phyloP scores from a whole-genome alignment of 2,797 vertebrate species.

The Falco rusticolus region DNA sequence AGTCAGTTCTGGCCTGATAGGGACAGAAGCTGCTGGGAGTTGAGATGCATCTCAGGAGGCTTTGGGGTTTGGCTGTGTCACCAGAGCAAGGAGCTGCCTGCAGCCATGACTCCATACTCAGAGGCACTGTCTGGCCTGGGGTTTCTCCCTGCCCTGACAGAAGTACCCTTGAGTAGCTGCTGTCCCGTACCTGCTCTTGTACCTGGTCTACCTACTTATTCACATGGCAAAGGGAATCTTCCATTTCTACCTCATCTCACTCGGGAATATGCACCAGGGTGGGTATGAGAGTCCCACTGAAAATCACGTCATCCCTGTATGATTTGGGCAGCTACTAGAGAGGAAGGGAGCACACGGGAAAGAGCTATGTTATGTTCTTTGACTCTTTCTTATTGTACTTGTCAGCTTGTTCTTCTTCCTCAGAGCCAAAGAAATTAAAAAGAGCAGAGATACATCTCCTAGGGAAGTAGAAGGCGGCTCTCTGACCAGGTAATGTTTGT shows the following conservation, averaged over 20 bases:
- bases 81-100: neutral
- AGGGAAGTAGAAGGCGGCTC: neutral
- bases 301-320: neutral
- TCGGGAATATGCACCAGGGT: neutral
- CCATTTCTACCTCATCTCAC: neutral
- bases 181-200: neutral
- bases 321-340: neutral
- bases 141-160: neutral
- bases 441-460: neutral
- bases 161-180: neutral
- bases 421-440: neutral
- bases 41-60: neutral
- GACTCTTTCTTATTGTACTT: neutral
- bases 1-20: neutral
- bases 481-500: neutral
- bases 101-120: neutral
- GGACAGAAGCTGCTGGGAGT: neutral
- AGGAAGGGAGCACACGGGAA: neutral
- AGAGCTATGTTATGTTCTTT: neutral
- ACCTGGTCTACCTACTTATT: neutral
- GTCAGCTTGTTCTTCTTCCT: neutral
- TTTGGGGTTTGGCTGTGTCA: neutral
- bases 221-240: neutral
- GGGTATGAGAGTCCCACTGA: neutral
- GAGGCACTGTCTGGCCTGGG: neutral